phyloP scores from a whole-genome alignment of 2,888 invertebrate genomes.

The Elysia crispata region DNA sequence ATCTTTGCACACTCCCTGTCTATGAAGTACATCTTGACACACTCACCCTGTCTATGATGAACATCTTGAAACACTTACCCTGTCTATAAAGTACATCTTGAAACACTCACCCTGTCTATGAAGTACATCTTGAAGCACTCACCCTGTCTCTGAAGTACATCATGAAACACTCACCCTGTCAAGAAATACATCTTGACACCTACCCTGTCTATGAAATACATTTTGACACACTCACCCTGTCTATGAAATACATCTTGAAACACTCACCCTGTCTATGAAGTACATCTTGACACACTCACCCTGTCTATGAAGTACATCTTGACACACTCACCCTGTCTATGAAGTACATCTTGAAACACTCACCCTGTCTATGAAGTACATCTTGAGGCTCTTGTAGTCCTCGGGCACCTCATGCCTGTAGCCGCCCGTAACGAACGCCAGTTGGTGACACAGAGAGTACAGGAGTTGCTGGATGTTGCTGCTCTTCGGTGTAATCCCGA shows the following conservation, averaged over 20 bases:
- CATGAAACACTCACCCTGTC: conserved; percentile 50
- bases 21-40: too few species aligned
- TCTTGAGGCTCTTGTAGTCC: conserved; percentile 61
- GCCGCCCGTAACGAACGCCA: conserved; percentile 57
- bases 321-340: conserved; percentile 48
- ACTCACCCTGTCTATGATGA: too few species aligned
- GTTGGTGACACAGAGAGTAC: conserved; percentile 65
- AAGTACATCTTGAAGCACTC: conserved; percentile 63
- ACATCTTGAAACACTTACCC: too few species aligned
- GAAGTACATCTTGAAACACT: neutral
- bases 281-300: too few species aligned
- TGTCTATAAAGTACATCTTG: neutral
- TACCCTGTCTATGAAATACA: too few species aligned
- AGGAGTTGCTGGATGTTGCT: conserved; percentile 63
- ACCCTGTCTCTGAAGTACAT: conserved; percentile 59
- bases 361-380: conserved; percentile 60
- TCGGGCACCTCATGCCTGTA: conserved; percentile 56
- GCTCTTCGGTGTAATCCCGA: conserved; percentile 70
- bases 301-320: neutral
- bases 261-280: neutral
- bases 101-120: conserved; percentile 52
- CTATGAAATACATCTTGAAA: neutral
- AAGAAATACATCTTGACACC: too few species aligned
- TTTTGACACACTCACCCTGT: too few species aligned
- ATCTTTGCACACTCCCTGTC: too few species aligned